Percentiles rank a stretch among this genome's conserved stretches.
phyloP scores from a whole-genome alignment of 2,797 vertebrate species.

The Acestrorhynchus altus region DNA sequence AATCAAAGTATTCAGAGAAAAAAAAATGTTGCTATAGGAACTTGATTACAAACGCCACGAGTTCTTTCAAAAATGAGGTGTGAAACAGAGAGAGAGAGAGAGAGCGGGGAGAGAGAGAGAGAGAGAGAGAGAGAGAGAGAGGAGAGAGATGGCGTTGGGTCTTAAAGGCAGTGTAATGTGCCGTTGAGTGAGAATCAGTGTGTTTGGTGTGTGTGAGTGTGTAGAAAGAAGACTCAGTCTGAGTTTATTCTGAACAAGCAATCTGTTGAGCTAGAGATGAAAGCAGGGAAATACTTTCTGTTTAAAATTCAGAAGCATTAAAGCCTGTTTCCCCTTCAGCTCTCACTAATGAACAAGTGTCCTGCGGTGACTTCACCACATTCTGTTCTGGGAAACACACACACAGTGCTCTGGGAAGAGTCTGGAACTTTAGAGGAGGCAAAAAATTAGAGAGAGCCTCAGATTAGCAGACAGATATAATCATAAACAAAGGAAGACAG shows the following conservation, averaged over 20 bases:
- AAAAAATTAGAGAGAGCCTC: constrained; percentile 9
- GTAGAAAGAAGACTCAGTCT: neutral
- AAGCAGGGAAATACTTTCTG: neutral
- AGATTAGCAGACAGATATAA: constrained; percentile 9
- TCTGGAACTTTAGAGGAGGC: constrained; percentile 55
- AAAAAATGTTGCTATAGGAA: no score
- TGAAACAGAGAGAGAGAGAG: neutral
- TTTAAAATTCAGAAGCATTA: neutral
- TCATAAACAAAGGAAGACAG: constrained; percentile 3
- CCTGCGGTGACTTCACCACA: neutral
- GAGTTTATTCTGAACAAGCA: neutral
- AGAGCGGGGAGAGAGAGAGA: neutral
- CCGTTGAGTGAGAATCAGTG: no score
- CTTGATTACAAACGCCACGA: no score
- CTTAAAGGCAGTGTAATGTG: no score
- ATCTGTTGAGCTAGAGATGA: neutral
- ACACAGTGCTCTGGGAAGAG: constrained; percentile 24
- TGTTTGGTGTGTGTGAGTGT: neutral
- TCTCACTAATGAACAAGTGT: constrained; percentile 24
- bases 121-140: neutral
- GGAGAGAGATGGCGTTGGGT: no score
- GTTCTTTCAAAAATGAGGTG: no score
- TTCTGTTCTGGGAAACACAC: constrained; percentile 1
- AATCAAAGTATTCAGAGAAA: no score
- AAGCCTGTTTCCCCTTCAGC: constrained; percentile 2